A percentile compares a stretch with the other conserved stretches of the same genome.
phyloP scores from a whole-genome alignment of 1,140 invertebrate species.

The Cataglyphis hispanica region DNA sequence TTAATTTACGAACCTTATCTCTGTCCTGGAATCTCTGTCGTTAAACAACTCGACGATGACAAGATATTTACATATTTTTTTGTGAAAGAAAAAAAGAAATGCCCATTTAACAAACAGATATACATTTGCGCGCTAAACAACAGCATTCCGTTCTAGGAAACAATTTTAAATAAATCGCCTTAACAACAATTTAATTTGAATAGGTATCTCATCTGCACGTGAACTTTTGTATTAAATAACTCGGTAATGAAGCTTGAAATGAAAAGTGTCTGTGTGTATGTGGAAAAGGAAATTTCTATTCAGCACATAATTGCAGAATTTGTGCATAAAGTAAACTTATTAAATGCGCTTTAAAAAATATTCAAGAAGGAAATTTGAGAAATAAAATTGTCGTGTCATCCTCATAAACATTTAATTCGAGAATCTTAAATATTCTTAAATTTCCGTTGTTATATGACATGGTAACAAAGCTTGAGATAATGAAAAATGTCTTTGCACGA shows the following conservation, averaged over 20 bases:
- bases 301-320: not conserved
- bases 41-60: conserved; percentile 9
- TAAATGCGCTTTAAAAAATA: not conserved
- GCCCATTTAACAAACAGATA: not conserved
- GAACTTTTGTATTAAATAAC: conserved; percentile 40
- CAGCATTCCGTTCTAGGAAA: not conserved
- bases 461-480: conserved; percentile 17
- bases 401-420: conserved; percentile 9
- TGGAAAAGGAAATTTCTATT: conserved; percentile 5
- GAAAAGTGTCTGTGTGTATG: not conserved
- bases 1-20: not conserved
- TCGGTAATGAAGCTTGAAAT: conserved; percentile 13
- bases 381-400: not conserved
- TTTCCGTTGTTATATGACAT: not conserved
- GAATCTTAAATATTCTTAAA: not conserved
- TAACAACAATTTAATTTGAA: conserved; percentile 10
- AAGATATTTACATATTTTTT: not conserved
- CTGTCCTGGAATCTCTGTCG: not conserved
- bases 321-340: not conserved
- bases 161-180: conserved; percentile 20
- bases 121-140: not conserved
- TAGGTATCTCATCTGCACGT: not conserved
- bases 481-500: not conserved
- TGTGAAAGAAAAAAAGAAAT: conserved; percentile 17
- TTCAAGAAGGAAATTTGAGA: not conserved